Conservation (phyloP, 2,113 vertebrate genomes). For the Ifrita kowaldi region DNA sequence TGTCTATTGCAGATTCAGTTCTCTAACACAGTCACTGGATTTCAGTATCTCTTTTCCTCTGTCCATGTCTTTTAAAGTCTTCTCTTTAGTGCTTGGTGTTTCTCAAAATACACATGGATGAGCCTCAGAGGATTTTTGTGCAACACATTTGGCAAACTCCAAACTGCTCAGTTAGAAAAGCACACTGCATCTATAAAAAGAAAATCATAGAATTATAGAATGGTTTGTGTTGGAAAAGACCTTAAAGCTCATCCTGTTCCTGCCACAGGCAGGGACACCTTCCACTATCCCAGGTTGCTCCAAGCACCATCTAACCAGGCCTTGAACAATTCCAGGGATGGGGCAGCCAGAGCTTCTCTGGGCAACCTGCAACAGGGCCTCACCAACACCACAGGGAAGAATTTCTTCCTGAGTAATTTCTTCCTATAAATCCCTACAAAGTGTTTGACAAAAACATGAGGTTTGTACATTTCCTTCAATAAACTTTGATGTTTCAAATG, state of each 20-base stretch:
- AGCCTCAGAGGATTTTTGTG: neutral
- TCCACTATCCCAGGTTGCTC: fast-evolving
- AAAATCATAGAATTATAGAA: neutral
- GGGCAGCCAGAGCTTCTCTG: neutral
- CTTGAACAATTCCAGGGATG: neutral
- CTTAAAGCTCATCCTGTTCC: neutral
- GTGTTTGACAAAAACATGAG: neutral
- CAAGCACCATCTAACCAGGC: neutral
- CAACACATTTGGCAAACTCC: neutral
- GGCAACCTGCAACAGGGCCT: neutral
- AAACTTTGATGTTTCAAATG: neutral
- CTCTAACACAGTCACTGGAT: neutral
- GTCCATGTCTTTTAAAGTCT: neutral
- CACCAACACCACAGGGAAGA: neutral
- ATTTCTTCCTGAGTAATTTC: neutral
- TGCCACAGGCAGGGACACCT: fast-evolving
- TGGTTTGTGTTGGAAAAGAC: neutral
- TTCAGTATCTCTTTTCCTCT: neutral
- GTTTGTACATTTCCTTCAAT: neutral
- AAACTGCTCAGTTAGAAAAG: neutral
- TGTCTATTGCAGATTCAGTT: neutral
- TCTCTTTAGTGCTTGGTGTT: neutral
- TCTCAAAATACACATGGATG: neutral
- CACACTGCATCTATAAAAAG: neutral
- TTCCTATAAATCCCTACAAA: neutral